Evolutionary conservation across 30 jellyfish, hydroid and myxozoan genomes (phyloP).

Genomic region (Mastigias papua): DNA sequence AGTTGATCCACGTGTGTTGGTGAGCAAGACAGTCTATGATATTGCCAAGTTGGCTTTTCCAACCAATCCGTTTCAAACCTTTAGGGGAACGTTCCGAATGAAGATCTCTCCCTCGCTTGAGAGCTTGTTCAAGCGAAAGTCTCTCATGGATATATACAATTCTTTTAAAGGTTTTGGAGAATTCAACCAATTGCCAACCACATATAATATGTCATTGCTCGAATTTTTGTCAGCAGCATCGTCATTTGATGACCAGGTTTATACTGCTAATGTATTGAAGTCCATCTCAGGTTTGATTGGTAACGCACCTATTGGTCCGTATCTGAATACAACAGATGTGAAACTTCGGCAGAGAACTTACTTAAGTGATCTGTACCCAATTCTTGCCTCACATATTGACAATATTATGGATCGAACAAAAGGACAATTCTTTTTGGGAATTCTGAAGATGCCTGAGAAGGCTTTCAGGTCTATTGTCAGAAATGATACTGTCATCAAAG

Average conservation of each 20-base stretch:
- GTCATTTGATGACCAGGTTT: constrained; percentile 10
- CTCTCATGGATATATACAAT: constrained; percentile 10
- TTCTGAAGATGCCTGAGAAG: constrained; percentile 20
- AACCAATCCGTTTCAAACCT: not conserved
- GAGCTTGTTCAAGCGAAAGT: constrained; percentile 5
- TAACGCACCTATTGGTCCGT: constrained; percentile 43
- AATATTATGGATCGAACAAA: constrained; percentile 15
- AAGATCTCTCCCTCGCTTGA: constrained; percentile 21
- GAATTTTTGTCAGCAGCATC: constrained; percentile 1
- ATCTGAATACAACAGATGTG: constrained; percentile 34
- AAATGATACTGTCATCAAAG: constrained; percentile 10
- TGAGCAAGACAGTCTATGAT: constrained; percentile 9
- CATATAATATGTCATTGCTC: not conserved
- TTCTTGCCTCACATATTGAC: constrained; percentile 6
- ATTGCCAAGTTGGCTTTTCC: not conserved
- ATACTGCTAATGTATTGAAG: not conserved
- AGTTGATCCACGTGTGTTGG: not conserved
- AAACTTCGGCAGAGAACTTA: constrained; percentile 20
- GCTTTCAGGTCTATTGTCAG: constrained; percentile 17
- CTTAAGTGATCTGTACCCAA: constrained; percentile 31
- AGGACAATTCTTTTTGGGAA: not conserved
- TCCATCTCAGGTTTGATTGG: constrained; percentile 12
- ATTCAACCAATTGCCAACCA: not conserved
- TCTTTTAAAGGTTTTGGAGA: constrained; percentile 28
- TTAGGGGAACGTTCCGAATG: not conserved